These are phyloP conservation scores for Baccha elongata DNA, from an alignment of 2,888 invertebrate genomes.

Conservation along the genomic window DNA sequence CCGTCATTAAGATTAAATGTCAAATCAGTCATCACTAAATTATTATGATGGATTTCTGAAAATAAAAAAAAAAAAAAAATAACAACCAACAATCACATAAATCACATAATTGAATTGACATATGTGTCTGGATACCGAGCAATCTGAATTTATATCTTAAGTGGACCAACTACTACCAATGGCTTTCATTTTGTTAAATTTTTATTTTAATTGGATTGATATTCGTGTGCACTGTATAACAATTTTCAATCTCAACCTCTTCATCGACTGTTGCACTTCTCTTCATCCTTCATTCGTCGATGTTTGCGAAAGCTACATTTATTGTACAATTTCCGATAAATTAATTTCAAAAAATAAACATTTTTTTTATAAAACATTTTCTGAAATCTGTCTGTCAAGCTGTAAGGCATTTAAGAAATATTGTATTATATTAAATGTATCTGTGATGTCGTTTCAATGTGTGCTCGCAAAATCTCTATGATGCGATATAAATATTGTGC, in stretches of 20 bases:
- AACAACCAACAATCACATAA: not conserved
- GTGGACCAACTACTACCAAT: slow-evolving; percentile 28
- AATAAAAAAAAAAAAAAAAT: not conserved
- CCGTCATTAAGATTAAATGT: not conserved
- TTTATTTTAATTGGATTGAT: slow-evolving; percentile 56
- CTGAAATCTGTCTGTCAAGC: slow-evolving; percentile 49
- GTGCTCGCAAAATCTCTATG: slow-evolving; percentile 11
- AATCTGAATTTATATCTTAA: slow-evolving; percentile 29
- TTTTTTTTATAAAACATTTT: slow-evolving; percentile 22
- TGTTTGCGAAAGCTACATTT: slow-evolving; percentile 51
- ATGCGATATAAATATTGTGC: slow-evolving; percentile 63
- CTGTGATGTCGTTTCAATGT: not conserved
- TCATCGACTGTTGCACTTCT: not conserved
- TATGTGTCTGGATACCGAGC: slow-evolving; percentile 9
- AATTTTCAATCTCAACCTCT: no score
- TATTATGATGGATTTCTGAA: not conserved
- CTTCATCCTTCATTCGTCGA: not conserved
- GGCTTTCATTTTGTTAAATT: slow-evolving; percentile 30
- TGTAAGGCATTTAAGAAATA: slow-evolving; percentile 36
- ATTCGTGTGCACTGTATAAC: slow-evolving; percentile 1
- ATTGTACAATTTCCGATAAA: slow-evolving; percentile 51
- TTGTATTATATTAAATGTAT: not conserved
- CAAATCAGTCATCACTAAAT: not conserved
- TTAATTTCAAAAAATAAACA: slow-evolving; percentile 36
- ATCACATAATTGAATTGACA: slow-evolving; percentile 19